Base-by-base conservation (phyloP, 2,113 vertebrate species). In the Ancistrus triradiatus region DNA sequence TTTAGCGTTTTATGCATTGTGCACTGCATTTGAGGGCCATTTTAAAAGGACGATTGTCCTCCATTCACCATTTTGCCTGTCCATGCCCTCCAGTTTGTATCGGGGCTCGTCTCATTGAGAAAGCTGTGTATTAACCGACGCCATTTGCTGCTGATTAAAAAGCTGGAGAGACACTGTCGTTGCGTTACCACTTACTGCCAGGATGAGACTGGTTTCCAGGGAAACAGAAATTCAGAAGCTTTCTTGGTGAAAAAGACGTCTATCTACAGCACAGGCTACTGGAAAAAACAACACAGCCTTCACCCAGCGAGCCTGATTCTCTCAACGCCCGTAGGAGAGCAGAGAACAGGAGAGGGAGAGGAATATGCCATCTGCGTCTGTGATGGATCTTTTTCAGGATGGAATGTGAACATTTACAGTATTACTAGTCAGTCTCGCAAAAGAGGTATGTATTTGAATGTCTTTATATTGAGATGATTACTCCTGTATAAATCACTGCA, bases 171-270 rank as follows among this genome's bases (percentile, higher is more conserved):
- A 78, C 75, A 77, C 75, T 84, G 78, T 79, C 73, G 72, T 85
- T 76, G 79, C 80, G 78, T 85, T 84, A 85, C 80, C 81, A 78
- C 78, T 85, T 81, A 67, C 79, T 81, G 83, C 78, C 84, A 85
- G 84, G 73, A 66, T 78, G 69, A 80, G 72, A 42, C 74, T 86
- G 82, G 88, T 90, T 90, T 87, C 88, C 88, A 88, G 82, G 88
- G 88, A 86, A 88, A 90, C 88, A 82, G 80, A 82, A 82, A 86
- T 81, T 85, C 81, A 83, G 87, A 86, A 84, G 80, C 85, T 85
- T 85, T 86, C 76, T 84, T 79, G 70, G 76, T 78, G 78, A 82
- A 77, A 85, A 85, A 83, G 82, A 80, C 72, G 81, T 84, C 81
- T 82, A 74, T 77, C 80, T 78, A 86, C 70, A 70, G 58, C 10